Conservation (phyloP, 2,888 invertebrate genomes). For the Rhimphoctona megacephalus region DNA sequence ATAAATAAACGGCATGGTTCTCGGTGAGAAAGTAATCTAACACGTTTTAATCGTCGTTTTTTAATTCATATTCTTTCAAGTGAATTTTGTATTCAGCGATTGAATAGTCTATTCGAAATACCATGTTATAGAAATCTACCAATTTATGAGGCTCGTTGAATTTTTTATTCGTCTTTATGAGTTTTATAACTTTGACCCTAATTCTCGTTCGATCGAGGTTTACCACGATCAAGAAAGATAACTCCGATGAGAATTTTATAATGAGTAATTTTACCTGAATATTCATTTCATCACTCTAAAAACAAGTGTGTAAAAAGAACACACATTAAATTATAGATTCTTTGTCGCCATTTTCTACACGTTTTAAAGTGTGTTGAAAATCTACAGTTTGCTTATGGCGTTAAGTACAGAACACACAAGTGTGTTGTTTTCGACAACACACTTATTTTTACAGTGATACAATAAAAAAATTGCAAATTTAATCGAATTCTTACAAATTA, state of each 20-base stretch:
- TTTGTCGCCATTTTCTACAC: too few relatives aligned
- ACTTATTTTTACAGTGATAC: too few relatives aligned
- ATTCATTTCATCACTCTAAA: too few relatives aligned
- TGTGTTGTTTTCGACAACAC: too few relatives aligned
- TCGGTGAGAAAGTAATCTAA: neutral
- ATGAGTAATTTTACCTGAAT: neutral
- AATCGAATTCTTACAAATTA: neutral
- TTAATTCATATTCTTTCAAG: neutral
- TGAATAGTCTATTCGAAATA: neutral
- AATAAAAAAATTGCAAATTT: neutral
- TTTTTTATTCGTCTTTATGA: neutral
- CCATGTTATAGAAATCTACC: neutral
- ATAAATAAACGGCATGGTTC: neutral
- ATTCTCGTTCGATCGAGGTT: neutral
- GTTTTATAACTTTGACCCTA: constrained; percentile 13
- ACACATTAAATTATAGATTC: too few relatives aligned
- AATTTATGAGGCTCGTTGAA: constrained; percentile 8
- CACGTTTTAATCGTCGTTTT: neutral
- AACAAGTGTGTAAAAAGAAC: too few relatives aligned
- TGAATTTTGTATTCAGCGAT: neutral
- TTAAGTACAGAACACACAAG: too few relatives aligned
- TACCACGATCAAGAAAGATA: neutral
- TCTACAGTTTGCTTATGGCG: too few relatives aligned
- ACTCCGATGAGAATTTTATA: neutral
- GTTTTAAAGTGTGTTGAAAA: too few relatives aligned